Evolutionary conservation across 2,888 invertebrate species (phyloP), one percentile per base, ranked within the genome.

Genomic region (Polia nebulosa): DNA sequence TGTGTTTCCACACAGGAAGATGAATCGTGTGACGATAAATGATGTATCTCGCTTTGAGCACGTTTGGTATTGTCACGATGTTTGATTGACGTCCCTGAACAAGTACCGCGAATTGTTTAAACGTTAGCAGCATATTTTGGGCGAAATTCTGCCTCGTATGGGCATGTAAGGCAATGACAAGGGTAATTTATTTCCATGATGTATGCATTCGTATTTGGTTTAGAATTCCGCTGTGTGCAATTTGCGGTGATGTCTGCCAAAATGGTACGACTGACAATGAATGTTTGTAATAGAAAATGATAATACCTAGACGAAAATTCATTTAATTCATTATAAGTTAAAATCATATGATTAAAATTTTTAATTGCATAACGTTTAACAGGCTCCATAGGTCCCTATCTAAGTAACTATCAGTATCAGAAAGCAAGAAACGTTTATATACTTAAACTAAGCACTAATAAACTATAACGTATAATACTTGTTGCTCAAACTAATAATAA

Each of bases 11-110:
- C 49, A 71, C 58, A 66, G 61, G 55, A 83, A 87, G 83, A 86
- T 82, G 84, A 83, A 82, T 84, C 74, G 78, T 72, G 76, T 83
- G 86, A 84, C 85, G 84, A 86, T 87, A 87, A 88, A 88, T 87
- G 85, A 89, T 86, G 82, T 87, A 86, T 89, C 85, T 84, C 86
- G 77, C 84, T 85, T 83, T 84, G 86, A 87, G 76, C 83, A 81
- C 80, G 81, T 82, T 84, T 83, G 83, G 85, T 82, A 88, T 89
- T 89, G 90, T 90, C 88, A 77, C 82, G 80, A 74, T 78, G 72
- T 87, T 84, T 89, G 89, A 90, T 86, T 88, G 90, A 90, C 88
- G 78, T 84, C 78, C 70, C 75, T 65, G 81, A 64, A 72, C 66
- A 69, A 68, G 76, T 78, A 69, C 62, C 64, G 61, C 15, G 73